phyloP scores from a whole-genome alignment of 1,140 invertebrate genomes.

The Carcinoscorpius rotundicauda region DNA sequence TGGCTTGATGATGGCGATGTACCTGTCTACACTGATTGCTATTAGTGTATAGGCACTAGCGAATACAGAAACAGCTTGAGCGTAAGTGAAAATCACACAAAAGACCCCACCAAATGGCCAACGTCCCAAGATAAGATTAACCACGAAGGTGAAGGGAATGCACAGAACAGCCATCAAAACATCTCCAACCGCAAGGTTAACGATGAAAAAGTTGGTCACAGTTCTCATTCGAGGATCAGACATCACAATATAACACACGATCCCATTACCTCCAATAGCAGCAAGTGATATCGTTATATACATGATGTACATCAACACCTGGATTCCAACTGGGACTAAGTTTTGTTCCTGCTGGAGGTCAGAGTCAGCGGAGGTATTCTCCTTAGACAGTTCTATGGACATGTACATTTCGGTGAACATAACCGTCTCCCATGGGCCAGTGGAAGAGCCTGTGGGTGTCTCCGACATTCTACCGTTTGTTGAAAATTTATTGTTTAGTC shows the following conservation, averaged over 20 bases:
- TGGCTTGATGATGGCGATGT: conserved; percentile 77
- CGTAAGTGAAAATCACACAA: conserved; percentile 62
- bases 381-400: too few species aligned
- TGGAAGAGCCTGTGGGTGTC: too few species aligned
- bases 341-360: too few species aligned
- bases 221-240: conserved; percentile 48
- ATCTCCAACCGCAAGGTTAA: conserved; percentile 70
- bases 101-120: conserved; percentile 70
- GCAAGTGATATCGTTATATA: conserved; percentile 60
- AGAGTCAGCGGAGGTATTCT: too few species aligned
- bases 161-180: conserved; percentile 71
- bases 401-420: too few species aligned
- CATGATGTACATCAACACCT: conserved; percentile 46
- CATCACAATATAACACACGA: conserved; percentile 79
- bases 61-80: conserved; percentile 63
- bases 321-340: too few species aligned
- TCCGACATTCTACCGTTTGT: too few species aligned
- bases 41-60: conserved; percentile 73
- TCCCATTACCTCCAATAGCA: conserved; percentile 64
- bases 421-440: too few species aligned
- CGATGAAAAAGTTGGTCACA: conserved; percentile 76
- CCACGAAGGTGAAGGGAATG: conserved; percentile 69
- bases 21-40: conserved; percentile 71
- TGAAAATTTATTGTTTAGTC: too few species aligned
- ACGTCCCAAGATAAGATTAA: conserved; percentile 55